A percentile compares a stretch with the other conserved stretches of the same genome.
phyloP scores from a whole-genome alignment of 1,140 invertebrate genomes.

The Wiebesia pumilae region DNA sequence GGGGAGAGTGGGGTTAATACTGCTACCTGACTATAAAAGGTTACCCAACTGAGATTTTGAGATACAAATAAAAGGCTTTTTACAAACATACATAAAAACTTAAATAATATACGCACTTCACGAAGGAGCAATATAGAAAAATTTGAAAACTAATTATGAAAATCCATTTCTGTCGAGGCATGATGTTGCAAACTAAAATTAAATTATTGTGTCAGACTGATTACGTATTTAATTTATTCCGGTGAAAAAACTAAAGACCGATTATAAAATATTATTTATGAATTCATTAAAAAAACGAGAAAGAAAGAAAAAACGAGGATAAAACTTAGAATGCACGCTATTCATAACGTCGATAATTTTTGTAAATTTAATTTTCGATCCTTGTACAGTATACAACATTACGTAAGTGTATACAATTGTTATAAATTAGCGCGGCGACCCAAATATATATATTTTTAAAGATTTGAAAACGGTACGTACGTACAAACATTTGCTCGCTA shows the following conservation, averaged over 20 bases:
- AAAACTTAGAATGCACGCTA: too few relatives aligned
- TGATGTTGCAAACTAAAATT: not conserved
- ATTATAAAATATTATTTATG: not conserved
- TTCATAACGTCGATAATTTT: not conserved
- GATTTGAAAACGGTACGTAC: too few relatives aligned
- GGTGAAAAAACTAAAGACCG: not conserved
- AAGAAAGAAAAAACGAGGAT: not conserved
- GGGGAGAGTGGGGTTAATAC: not conserved
- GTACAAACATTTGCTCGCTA: too few relatives aligned
- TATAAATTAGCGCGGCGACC: too few relatives aligned
- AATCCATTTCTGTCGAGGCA: not conserved
- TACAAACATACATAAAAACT: not conserved
- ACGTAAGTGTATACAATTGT: too few relatives aligned
- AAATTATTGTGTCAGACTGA: not conserved
- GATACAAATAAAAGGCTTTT: not conserved
- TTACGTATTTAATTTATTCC: slow-evolving; percentile 2
- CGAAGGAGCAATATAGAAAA: not conserved
- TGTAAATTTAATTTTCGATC: not conserved
- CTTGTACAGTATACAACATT: too few relatives aligned
- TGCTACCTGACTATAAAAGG: not conserved
- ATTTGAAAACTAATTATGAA: not conserved
- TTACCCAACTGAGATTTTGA: not conserved
- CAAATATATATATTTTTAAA: too few relatives aligned
- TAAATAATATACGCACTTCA: not conserved
- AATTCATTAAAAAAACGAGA: not conserved